Base-by-base conservation (phyloP, 2,797 vertebrate genomes). In the Eospalax fontanierii region DNA sequence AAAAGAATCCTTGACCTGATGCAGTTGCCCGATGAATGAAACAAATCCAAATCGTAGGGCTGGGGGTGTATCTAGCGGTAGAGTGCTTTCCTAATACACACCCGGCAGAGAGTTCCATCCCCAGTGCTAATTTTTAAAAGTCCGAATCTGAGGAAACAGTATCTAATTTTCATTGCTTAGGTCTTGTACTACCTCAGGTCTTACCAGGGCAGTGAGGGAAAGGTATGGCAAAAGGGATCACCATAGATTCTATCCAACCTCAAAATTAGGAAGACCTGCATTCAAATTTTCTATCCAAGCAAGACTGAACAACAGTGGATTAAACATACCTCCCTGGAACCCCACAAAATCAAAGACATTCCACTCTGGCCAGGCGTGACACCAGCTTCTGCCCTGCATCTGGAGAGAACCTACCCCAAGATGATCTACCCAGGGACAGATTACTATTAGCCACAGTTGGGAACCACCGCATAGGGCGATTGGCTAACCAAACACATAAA, bases 271-370 rank as follows among this genome's bases (percentile, higher is more conserved):
- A 74, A 21, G 28, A 22, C 46, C 71, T 59, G 11, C 30, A 50
- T 61, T n/a, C 40, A 73, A 28, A 94, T 85, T 79, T 89, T 80
- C 54, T 89, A 54, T 65, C 28, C 61, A 54, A 76, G 33, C 35
- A 78, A 87, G 68, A 65, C 15, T 59, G 33, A 92, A 40, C 8
- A 82, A 66, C 4, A 86, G 61, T 76, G 19, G 21, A 14, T 68
- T 15, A 78, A 43, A 12, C 54, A 71, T 59, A 14, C 18, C 46
- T 46, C 46, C 46, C 46, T n/a, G n/a, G n/a, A 18, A 63, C 18
- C 65, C 89, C 75, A 81, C 68, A 22, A 94, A 94, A 85, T 81
- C 50, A 82, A 38, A 2, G 12, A 80, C n/a, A n/a, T n/a, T n/a
- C n/a, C n/a, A n/a, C n/a, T n/a, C n/a, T n/a, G n/a, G n/a, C n/a